phyloP scores from a whole-genome alignment of 2,797 vertebrate species.

The Momotus momota region DNA sequence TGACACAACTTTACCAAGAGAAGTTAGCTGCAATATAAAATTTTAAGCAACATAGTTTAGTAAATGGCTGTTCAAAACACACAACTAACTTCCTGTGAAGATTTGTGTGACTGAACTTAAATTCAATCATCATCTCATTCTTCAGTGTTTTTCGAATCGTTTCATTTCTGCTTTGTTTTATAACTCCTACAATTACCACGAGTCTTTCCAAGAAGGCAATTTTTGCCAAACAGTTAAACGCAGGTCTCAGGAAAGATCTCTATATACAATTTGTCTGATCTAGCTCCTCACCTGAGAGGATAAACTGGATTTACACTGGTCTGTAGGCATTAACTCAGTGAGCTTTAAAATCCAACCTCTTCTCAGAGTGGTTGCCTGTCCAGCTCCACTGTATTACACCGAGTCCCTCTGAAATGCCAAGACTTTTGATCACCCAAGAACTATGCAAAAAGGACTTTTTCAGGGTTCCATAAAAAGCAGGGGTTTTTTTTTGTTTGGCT shows the following conservation, averaged over 20 bases:
- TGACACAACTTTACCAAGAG: background rate
- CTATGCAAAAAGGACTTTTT: background rate
- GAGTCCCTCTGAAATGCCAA: background rate
- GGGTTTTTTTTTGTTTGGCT: background rate
- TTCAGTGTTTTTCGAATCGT: background rate
- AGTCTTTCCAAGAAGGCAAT: background rate
- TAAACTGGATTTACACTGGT: slow-evolving; percentile 39
- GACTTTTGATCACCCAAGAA: background rate
- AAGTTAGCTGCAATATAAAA: background rate
- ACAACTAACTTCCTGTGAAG: background rate
- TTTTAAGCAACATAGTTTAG: background rate
- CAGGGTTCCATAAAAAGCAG: background rate
- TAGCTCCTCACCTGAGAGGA: slow-evolving; percentile 52
- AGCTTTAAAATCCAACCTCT: slow-evolving; percentile 38
- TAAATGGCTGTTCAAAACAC: background rate
- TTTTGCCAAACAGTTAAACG: slow-evolving; percentile 8
- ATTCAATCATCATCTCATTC: background rate
- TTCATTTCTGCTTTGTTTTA: background rate
- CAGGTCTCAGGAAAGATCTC: background rate
- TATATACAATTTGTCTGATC: slow-evolving; percentile 33
- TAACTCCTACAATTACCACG: background rate
- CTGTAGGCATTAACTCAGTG: slow-evolving; percentile 37
- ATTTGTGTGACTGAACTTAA: background rate
- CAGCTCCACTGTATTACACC: background rate
- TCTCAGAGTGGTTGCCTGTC: slow-evolving; percentile 20